phyloP scores from a whole-genome alignment of 2,888 invertebrate genomes.

The Caenorhabditis imperialis region DNA sequence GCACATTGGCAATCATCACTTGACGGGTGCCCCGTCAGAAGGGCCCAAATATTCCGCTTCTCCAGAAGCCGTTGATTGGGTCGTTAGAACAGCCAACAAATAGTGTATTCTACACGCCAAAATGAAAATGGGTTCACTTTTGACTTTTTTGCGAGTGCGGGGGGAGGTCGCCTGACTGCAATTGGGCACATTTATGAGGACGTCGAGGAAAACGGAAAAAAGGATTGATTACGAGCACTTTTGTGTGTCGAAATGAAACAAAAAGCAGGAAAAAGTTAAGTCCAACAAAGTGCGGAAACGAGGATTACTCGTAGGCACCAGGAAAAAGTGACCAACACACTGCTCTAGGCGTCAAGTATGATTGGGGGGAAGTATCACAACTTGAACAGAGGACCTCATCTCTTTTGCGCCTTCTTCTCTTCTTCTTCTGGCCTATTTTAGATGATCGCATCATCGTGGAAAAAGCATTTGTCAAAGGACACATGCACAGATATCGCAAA shows the following conservation, averaged over 20 bases:
- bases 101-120: neutral
- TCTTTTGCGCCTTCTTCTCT: constrained; percentile 7
- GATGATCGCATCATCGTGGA: constrained; percentile 51
- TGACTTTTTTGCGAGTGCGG: constrained; percentile 18
- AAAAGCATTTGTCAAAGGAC: constrained; percentile 50
- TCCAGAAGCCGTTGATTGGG: neutral
- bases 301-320: constrained; percentile 33
- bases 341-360: constrained; percentile 36
- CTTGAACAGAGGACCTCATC: constrained; percentile 34
- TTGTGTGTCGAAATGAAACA: constrained; percentile 26
- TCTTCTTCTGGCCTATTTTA: constrained; percentile 39
- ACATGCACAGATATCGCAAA: constrained; percentile 46
- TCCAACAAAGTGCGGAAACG: constrained; percentile 16
- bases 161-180: constrained; percentile 14
- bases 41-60: constrained; percentile 39
- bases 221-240: constrained; percentile 16
- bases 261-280: constrained; percentile 7
- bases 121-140: constrained; percentile 39
- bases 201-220: constrained; percentile 4
- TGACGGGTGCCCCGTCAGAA: too few species aligned
- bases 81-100: neutral
- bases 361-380: constrained; percentile 40
- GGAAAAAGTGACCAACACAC: constrained; percentile 9
- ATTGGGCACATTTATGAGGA: neutral
- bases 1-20: constrained; percentile 35